These are phyloP conservation scores for Caenorhabditis becei DNA, from an alignment of 2,888 invertebrate genomes.

Conservation along the genomic window DNA sequence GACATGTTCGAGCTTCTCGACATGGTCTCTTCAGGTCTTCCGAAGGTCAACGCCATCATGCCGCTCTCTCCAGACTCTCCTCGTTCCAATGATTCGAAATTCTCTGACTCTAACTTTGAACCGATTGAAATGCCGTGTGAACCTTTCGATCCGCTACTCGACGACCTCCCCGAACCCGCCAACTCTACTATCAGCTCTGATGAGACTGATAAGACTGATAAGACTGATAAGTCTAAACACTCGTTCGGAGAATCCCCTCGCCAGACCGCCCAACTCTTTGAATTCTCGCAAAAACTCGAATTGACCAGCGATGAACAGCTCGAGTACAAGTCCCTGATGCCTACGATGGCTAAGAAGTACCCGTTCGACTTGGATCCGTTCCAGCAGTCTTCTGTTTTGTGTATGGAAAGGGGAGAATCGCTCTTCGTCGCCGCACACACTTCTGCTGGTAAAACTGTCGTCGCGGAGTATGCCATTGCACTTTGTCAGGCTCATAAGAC, in stretches of 20 bases:
- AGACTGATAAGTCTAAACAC: no score
- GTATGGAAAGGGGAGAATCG: slow-evolving; percentile 91
- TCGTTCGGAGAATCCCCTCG: no score
- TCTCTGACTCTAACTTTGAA: slow-evolving; percentile 1
- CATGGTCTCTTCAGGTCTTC: slow-evolving; percentile 24
- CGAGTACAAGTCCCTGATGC: slow-evolving; percentile 61
- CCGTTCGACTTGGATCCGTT: slow-evolving; percentile 96
- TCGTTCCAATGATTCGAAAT: no score
- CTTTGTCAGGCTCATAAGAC: slow-evolving; percentile 87
- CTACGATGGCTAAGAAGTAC: slow-evolving; percentile 74
- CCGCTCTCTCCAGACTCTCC: no score
- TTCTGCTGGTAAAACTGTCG: slow-evolving; percentile 96
- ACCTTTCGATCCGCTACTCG: no score
- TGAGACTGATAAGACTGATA: no score
- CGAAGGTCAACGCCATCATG: no score
- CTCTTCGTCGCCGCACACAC: slow-evolving; percentile 99
- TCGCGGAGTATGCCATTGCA: slow-evolving; percentile 99
- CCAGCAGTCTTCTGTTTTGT: slow-evolving; percentile 96
- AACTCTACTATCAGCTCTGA: no score
- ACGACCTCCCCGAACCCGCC: no score
- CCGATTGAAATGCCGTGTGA: neutral
- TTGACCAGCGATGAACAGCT: slow-evolving; percentile 47
- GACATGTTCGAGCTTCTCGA: slow-evolving; percentile 63
- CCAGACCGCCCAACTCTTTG: no score
- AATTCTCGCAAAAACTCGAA: slow-evolving; percentile 57